Evolutionary conservation across 2,113 vertebrate species (phyloP), one percentile per base, ranked within the genome.

Genomic region (Saimiri boliviensis): DNA sequence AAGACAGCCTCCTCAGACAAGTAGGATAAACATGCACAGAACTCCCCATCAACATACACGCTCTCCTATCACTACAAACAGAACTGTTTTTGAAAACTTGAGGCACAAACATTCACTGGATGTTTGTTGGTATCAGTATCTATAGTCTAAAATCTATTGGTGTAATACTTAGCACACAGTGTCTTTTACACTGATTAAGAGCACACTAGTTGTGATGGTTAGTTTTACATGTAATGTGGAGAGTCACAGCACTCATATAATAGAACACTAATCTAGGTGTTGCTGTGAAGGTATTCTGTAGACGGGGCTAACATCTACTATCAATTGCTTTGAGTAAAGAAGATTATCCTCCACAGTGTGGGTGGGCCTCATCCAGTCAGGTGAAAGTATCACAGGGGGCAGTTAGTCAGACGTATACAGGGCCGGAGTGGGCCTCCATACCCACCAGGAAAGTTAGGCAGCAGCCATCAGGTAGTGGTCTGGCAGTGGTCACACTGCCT

Each of bases 21-120:
- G 68, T 37, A 94, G n/a, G 54, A 58, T 84, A 93, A 97, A 93
- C 74, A 94, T 21, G 35, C 30, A 94, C 25, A 96, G 74, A 82
- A n/a, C 68, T 87, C 86, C 66, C 25, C 35, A 74, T n/a, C 40
- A 70, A 68, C 52, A 40, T 68, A 32, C 52, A 27, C 37, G 37
- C 21, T 81, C 40, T 37, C 47, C 12, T 23, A 19, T 60, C 73
- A 93, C 40, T 82, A 45, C 91, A 52, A 80, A 68, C 63, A 81
- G 27, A 80, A 21, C 0, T 47, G 32, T 13, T 73, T 73, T 42
- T 77, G 68, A 88, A 66, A 42, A 56, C 19, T 6, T 30, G 19
- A 52, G 35, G 49, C 32, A 49, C 0, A 19, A 79, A 68, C 63
- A 93, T n/a, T 68, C 82, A 66, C 14, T 45, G 74, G 70, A 12